Base-by-base conservation (phyloP, 1,140 invertebrate genomes). In the Aricia agestis region DNA sequence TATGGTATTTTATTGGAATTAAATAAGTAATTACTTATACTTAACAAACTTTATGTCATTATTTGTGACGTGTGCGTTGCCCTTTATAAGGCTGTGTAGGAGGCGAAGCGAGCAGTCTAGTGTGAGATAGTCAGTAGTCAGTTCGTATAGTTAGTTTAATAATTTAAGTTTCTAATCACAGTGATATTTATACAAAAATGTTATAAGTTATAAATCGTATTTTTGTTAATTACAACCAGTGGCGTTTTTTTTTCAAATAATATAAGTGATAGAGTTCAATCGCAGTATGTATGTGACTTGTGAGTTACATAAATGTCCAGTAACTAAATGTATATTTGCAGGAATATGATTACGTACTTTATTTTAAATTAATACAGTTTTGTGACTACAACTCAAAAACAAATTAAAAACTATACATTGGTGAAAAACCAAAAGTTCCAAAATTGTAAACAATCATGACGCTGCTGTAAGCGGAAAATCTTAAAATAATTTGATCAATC, bases 401-500 rank as follows among this genome's bases (percentile, higher is more conserved):
- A 13, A 52, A 5, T 15, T 13, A 52, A 52, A 52, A 13, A 52
- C 42, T 6, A 45, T 45, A 45, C 11, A 13, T 9, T 13, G 10
- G 13, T 52, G 45, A 52, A 52, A 52, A 52, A 52, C 1, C 5
- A 52, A 52, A 52, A 42, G 41, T 42, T 7, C 10, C 45, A 52
- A 52, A 52, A 52, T 25, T 13, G 45, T 52, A 4, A 36, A 52
- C 9, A 15, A 13, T 52, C 1, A 52, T 52, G 45, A 52, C 3
- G 45, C 7, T 52, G 45, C 0, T 25, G 25, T 25, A 52, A 52
- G 45, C 19, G n/a, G 58, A 59, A 9, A 59, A 59, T 59, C n/a
- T 63, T 19, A 11, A 63, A 63, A 19, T 25, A 63, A 63, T 63
- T 63, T 63, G 18, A 63, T 63, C 17, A 10, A 25, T 59, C 17